Evolutionary conservation across 1,140 invertebrate species (phyloP).

Genomic region (Physella acuta): DNA sequence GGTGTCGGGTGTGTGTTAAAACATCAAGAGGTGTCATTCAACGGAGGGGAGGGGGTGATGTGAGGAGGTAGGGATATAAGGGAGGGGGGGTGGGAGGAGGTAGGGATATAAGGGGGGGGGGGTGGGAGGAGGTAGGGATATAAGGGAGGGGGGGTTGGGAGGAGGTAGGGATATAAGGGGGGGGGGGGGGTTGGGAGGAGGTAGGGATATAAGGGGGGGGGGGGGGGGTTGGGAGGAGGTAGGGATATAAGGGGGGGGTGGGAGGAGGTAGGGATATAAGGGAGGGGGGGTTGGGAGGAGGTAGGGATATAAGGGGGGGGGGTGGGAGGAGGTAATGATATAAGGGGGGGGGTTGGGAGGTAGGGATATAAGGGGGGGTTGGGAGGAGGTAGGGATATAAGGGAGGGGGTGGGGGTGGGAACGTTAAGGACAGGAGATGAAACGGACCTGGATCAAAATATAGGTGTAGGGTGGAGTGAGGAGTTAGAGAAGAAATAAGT

Average conservation of each 20-base stretch:
- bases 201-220: not conserved
- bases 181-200: not conserved
- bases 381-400: not conserved
- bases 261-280: not conserved
- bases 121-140: too few relatives aligned
- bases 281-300: not conserved
- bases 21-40: too few relatives aligned
- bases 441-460: too few relatives aligned
- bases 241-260: not conserved
- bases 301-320: not conserved
- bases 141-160: too few relatives aligned
- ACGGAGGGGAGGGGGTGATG: too few relatives aligned
- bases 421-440: too few relatives aligned
- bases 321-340: not conserved
- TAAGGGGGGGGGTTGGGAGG: not conserved
- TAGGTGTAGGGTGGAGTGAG: not conserved
- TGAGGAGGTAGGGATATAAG: too few relatives aligned
- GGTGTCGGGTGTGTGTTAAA: too few relatives aligned
- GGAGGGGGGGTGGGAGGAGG: too few relatives aligned
- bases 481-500: not conserved
- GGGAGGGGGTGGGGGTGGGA: not conserved
- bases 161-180: not conserved
- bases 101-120: too few relatives aligned
- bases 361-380: not conserved
- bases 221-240: not conserved